These are phyloP conservation scores for Rhagonycha lutea DNA, from an alignment of 2,888 invertebrate species.

Conservation along the genomic window DNA sequence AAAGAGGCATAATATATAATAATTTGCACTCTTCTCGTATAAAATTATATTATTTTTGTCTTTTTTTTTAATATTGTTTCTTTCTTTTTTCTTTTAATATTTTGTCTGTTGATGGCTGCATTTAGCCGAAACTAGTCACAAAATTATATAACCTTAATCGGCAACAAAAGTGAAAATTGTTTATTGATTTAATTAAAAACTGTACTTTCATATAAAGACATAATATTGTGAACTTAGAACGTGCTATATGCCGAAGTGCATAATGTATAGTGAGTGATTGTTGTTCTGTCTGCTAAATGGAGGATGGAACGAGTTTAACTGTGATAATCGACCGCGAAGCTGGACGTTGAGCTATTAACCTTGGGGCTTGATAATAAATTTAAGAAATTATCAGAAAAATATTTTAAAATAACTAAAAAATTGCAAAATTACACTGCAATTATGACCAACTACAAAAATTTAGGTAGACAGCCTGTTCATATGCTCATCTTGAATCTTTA, in stretches of 20 bases:
- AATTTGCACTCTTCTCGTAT: too few species aligned
- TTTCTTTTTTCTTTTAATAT: too few species aligned
- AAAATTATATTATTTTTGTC: too few species aligned
- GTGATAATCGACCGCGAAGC: background rate
- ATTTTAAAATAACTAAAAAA: background rate
- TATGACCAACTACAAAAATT: too few species aligned
- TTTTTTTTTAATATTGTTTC: too few species aligned
- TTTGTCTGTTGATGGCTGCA: too few species aligned
- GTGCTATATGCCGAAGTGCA: background rate
- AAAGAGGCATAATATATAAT: too few species aligned
- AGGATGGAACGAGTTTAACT: background rate
- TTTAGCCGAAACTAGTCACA: too few species aligned
- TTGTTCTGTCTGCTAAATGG: background rate
- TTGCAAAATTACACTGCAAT: too few species aligned
- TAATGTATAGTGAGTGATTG: background rate
- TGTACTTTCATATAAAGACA: background rate
- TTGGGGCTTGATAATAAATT: background rate
- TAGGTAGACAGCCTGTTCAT: too few species aligned
- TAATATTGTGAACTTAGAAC: background rate
- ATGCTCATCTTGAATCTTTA: too few species aligned
- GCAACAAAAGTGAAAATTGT: background rate
- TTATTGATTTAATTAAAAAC: background rate
- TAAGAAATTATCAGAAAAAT: background rate
- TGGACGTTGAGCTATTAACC: background rate
- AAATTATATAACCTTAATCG: too few species aligned